Conservation (phyloP, 2,797 vertebrate species). For the Clarias fuscus region DNA sequence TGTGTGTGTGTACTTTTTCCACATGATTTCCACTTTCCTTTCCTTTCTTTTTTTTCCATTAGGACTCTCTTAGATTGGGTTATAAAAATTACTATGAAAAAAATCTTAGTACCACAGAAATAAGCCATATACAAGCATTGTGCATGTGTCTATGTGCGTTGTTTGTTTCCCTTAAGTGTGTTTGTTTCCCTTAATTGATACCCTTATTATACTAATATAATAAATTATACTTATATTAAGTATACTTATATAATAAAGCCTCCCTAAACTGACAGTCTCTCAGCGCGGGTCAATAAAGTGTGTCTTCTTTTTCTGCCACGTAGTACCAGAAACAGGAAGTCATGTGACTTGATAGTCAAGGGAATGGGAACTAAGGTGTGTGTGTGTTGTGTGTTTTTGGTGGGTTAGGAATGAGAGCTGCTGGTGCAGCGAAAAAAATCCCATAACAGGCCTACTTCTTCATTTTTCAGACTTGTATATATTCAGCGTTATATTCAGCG, state of each 20-base stretch:
- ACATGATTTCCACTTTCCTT: background rate
- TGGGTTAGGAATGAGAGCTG: conserved; percentile 37
- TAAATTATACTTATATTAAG: too few relatives aligned
- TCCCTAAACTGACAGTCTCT: conserved; percentile 10
- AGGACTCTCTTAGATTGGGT: conserved; percentile 16
- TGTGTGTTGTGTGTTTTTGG: background rate
- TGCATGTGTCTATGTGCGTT: background rate
- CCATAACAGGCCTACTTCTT: conserved; percentile 31
- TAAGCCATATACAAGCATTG: background rate
- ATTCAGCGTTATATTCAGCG: too few relatives aligned
- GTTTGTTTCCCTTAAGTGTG: background rate
- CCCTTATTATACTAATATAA: too few relatives aligned
- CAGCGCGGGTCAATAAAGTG: background rate
- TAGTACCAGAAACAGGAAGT: conserved; percentile 69
- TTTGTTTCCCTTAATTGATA: background rate
- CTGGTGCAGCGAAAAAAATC: conserved; percentile 53
- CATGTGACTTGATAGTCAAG: conserved; percentile 62
- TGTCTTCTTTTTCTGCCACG: conserved; percentile 22
- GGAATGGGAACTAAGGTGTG: conserved; percentile 48
- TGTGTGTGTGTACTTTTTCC: background rate
- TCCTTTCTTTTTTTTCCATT: background rate
- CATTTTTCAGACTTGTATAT: too few relatives aligned
- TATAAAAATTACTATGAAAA: background rate
- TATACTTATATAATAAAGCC: background rate
- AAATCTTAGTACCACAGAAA: too few relatives aligned